These are phyloP conservation scores for Drosophila trichaetosa DNA, from an alignment of 2,888 invertebrate species.

Conservation along the genomic window DNA sequence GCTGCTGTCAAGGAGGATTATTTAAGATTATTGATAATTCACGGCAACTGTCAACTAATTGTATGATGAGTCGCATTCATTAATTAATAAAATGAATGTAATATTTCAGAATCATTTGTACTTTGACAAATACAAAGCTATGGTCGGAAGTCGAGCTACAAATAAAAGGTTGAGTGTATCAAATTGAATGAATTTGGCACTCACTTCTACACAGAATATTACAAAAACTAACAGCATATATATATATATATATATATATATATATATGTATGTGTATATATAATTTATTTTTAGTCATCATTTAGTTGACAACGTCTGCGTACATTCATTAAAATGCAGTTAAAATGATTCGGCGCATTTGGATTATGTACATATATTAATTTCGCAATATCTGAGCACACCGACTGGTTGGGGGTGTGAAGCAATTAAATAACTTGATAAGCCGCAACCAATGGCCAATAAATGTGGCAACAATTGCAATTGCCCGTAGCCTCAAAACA, in stretches of 20 bases:
- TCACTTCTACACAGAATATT: not conserved
- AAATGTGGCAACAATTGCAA: slow-evolving; percentile 52
- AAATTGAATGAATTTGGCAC: slow-evolving; percentile 53
- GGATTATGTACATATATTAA: not conserved
- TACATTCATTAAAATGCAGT: slow-evolving; percentile 51
- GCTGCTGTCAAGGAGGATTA: slow-evolving; percentile 67
- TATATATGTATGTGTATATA: slow-evolving; percentile 32
- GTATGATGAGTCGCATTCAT: slow-evolving; percentile 60
- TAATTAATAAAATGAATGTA: slow-evolving; percentile 72
- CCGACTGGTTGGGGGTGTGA: not conserved
- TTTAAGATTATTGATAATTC: slow-evolving; percentile 75
- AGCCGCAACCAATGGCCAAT: slow-evolving; percentile 57
- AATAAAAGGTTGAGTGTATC: slow-evolving; percentile 9
- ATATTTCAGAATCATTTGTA: slow-evolving; percentile 30
- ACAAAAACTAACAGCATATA: not conserved
- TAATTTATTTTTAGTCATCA: slow-evolving; percentile 59
- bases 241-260: not conserved
- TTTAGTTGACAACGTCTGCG: slow-evolving; percentile 26
- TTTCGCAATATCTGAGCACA: slow-evolving; percentile 3
- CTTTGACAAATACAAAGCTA: slow-evolving; percentile 9
- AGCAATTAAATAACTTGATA: slow-evolving; percentile 54
- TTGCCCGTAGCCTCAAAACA: slow-evolving; percentile 45
- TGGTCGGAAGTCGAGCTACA: slow-evolving; percentile 48
- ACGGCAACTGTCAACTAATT: slow-evolving; percentile 67
- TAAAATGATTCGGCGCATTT: slow-evolving; percentile 24